Base-by-base conservation (phyloP, 2,888 invertebrate genomes). In the Drosophila picticornis region DNA sequence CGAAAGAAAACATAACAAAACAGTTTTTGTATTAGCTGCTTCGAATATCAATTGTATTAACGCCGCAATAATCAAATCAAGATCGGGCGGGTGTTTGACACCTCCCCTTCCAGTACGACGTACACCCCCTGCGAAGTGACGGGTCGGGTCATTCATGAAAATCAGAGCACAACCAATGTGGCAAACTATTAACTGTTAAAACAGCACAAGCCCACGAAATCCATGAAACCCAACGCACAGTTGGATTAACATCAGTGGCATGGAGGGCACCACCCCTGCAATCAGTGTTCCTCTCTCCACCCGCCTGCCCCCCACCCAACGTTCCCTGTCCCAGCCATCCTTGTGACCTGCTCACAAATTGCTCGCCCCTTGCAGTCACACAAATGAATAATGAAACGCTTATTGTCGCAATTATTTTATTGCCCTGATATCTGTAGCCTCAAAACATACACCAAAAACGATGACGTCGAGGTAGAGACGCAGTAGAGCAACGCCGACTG, bases 401-500 rank as follows among this genome's bases (percentile, higher is more conserved):
- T 93, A 93, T 93, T 93, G 93, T 93, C 91, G 90, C 93, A 93
- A 93, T 93, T 93, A 93, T 93, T 93, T 93, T 92, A 92, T 92
- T 92, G 91, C 91, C 92, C 91, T 89, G 83, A 89, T 90, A 89
- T 81, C 79, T 82, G 67, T 88, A 89, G 86, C 89, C 90, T 84
- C 90, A 90, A 84, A 87, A 88, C 90, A 90, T 83, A 81, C 77
- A 83, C 84, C 86, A 57, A 74, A 78, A 68, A 52, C 68, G 53
- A 65, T 65, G 69, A 72, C 72, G 64, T 22, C 34, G 53, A 52
- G 22, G 25, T 56, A 58, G 40, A 57, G 22, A 25, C 51, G 40
- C 19, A 53, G 60, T 34, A 46, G 57, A 70, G 38, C 53, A 55
- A 56, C 67, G 68, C 66, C 56, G 52, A 68, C 75, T n/a, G 48